These are phyloP conservation scores for Temnothorax longispinosus DNA, from an alignment of 1,140 invertebrate genomes.

Conservation along the genomic window DNA sequence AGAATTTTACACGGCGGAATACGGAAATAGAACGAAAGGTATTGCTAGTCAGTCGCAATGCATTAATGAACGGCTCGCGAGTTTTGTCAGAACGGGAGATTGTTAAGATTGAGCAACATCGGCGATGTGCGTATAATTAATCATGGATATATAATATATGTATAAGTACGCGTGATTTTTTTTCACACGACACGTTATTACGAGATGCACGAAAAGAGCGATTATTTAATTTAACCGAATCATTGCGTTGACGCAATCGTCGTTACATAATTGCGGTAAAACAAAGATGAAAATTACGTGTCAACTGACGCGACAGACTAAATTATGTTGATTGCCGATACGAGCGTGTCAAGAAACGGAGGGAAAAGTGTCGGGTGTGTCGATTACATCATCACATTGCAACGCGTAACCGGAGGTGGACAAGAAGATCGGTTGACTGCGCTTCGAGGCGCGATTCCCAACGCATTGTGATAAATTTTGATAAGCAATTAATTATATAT, in stretches of 20 bases:
- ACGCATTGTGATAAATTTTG: neutral
- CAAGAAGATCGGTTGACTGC: constrained; percentile 20
- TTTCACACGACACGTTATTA: neutral
- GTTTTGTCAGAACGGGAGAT: neutral
- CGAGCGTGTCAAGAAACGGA: constrained; percentile 24
- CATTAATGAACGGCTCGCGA: neutral
- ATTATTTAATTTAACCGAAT: neutral
- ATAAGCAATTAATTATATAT: neutral
- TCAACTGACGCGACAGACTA: constrained; percentile 34
- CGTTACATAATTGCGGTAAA: constrained; percentile 21
- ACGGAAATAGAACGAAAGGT: constrained; percentile 2
- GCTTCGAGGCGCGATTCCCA: neutral
- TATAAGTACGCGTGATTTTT: neutral
- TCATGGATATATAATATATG: neutral
- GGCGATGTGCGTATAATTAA: neutral
- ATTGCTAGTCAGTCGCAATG: neutral
- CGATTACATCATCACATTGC: constrained; percentile 48
- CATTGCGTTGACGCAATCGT: constrained; percentile 15
- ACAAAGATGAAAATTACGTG: constrained; percentile 53
- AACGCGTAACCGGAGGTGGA: constrained; percentile 37
- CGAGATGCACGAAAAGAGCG: neutral
- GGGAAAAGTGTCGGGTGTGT: constrained; percentile 51
- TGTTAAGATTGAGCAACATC: neutral
- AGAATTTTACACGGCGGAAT: neutral
- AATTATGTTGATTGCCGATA: constrained; percentile 59